These are phyloP conservation scores for Aporrectodea caliginosa DNA, from an alignment of 1,140 invertebrate species.

Conservation along the genomic window DNA sequence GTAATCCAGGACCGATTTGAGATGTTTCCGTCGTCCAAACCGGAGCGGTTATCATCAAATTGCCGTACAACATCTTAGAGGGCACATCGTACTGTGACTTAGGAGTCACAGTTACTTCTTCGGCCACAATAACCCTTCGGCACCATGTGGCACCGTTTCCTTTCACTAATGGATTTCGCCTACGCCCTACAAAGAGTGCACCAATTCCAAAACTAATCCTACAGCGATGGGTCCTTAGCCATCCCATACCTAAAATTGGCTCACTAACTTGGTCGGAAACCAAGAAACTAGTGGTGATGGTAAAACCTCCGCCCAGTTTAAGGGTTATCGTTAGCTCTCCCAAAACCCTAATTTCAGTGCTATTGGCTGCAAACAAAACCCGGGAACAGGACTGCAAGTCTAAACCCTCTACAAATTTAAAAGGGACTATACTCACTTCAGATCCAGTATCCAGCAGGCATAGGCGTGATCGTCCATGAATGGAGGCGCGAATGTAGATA, in stretches of 20 bases:
- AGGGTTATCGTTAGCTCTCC: background rate
- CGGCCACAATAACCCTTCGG: background rate
- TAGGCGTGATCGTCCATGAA: background rate
- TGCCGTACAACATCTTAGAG: background rate
- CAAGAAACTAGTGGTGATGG: background rate
- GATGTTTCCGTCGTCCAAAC: too few species aligned
- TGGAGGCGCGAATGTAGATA: too few species aligned
- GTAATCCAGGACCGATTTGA: too few species aligned
- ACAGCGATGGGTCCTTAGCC: background rate
- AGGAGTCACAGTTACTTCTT: background rate
- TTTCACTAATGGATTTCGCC: background rate
- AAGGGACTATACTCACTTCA: background rate
- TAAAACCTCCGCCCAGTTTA: background rate
- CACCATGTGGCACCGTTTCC: background rate
- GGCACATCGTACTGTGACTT: background rate
- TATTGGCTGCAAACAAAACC: background rate
- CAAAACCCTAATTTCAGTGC: background rate
- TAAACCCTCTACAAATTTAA: background rate
- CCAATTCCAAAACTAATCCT: background rate
- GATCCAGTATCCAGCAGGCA: background rate
- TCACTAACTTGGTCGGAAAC: background rate
- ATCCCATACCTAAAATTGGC: background rate
- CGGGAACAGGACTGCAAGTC: background rate
- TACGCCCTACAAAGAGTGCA: background rate
- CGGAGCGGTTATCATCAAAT: too few species aligned